Conservation (phyloP, 2,113 vertebrate species). For the Gracilinanus agilis region DNA sequence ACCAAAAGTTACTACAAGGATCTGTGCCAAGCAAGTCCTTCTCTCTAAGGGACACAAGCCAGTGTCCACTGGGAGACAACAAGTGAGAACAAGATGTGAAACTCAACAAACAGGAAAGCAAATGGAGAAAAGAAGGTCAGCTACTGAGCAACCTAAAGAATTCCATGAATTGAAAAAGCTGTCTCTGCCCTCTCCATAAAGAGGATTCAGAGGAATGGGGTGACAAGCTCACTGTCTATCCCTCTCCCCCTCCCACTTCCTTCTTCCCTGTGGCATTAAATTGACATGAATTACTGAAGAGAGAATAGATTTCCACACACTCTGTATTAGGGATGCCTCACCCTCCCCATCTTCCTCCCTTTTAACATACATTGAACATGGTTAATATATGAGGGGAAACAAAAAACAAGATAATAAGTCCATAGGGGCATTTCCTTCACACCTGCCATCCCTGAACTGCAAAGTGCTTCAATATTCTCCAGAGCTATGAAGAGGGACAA, state of each 20-base stretch:
- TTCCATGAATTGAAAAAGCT: not conserved
- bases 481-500: not conserved
- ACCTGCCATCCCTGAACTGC: not conserved
- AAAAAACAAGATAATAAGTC: not conserved
- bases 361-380: not conserved
- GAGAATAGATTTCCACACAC: accelerated
- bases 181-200: not conserved
- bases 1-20: not conserved
- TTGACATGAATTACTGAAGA: not conserved
- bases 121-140: not conserved
- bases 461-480: not conserved
- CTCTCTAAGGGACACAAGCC: not conserved
- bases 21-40: accelerated
- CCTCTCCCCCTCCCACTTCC: not conserved
- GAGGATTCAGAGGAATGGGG: not conserved
- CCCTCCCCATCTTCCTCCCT: not conserved
- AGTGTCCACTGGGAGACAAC: not conserved
- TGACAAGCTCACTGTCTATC: not conserved
- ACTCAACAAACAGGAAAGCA: not conserved
- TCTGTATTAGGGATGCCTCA: not conserved
- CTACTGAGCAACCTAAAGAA: not conserved
- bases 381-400: not conserved
- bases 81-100: not conserved
- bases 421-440: not conserved
- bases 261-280: not conserved